phyloP scores from a whole-genome alignment of 2,888 invertebrate species.

The Epistrophe grossulariae region DNA sequence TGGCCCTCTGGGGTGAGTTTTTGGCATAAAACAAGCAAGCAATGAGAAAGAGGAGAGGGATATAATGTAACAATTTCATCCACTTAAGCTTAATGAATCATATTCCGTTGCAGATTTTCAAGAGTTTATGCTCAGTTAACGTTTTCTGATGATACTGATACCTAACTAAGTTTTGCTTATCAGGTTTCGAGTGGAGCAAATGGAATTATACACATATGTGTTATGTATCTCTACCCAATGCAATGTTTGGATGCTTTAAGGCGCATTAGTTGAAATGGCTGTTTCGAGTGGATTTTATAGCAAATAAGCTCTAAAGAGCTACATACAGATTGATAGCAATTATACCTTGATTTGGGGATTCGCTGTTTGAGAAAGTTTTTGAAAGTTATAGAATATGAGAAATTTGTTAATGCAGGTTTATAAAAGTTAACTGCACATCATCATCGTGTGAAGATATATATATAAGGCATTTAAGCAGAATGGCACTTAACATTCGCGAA shows the following conservation, averaged over 20 bases:
- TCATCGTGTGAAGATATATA: background rate
- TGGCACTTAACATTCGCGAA: too few relatives aligned
- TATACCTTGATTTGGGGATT: background rate
- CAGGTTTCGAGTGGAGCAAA: conserved; percentile 16
- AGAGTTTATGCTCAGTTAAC: conserved; percentile 45
- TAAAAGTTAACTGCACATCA: background rate
- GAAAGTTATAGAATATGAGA: background rate
- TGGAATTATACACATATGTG: conserved; percentile 9
- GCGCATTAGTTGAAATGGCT: conserved; percentile 7
- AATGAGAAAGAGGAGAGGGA: background rate
- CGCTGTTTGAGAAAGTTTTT: background rate
- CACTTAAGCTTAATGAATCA: conserved; percentile 69
- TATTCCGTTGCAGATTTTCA: conserved; percentile 56
- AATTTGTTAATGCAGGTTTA: too few relatives aligned
- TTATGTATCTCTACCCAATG: background rate
- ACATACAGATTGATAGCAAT: conserved; percentile 1
- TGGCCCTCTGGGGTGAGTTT: conserved; percentile 18
- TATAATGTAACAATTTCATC: conserved; percentile 69
- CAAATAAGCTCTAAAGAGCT: background rate
- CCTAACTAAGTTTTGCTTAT: conserved; percentile 5
- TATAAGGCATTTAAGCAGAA: too few relatives aligned
- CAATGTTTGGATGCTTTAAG: background rate
- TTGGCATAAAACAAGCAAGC: conserved; percentile 30
- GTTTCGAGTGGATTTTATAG: conserved; percentile 1
- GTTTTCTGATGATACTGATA: background rate